These are phyloP conservation scores for Epizoanthus rinbou DNA, from an alignment of 92 coral and sea anemone genomes.

Conservation along the genomic window DNA sequence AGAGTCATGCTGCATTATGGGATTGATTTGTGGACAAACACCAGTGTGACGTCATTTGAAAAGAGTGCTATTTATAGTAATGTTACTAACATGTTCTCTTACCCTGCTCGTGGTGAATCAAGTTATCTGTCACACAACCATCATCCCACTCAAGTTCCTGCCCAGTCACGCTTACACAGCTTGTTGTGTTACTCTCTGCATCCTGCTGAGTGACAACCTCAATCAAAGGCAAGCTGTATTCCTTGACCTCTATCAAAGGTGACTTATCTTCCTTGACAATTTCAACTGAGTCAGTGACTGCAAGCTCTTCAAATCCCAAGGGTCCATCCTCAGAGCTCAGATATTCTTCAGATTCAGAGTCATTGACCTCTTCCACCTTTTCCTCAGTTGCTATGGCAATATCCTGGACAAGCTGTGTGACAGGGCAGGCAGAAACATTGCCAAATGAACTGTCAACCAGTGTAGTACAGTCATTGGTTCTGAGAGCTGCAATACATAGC, in stretches of 20 bases:
- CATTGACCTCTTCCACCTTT: constrained; percentile 43
- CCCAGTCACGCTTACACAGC: constrained; percentile 29
- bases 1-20: too few relatives aligned
- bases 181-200: constrained; percentile 21
- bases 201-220: background rate
- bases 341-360: constrained; percentile 66
- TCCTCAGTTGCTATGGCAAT: constrained; percentile 31
- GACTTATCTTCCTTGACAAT: constrained; percentile 4
- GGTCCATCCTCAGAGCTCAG: constrained; percentile 81
- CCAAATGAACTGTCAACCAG: constrained; percentile 21
- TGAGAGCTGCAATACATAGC: background rate
- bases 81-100: constrained; percentile 11
- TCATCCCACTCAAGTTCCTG: constrained; percentile 96
- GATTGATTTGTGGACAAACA: too few relatives aligned
- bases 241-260: constrained; percentile 11
- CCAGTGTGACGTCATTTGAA: too few relatives aligned
- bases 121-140: constrained; percentile 64
- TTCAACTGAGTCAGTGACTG: constrained; percentile 3
- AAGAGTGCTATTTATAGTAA: too few relatives aligned
- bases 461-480: constrained; percentile 36
- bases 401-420: constrained; percentile 61
- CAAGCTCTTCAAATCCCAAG: constrained; percentile 39
- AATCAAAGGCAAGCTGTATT: background rate
- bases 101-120: constrained; percentile 31
- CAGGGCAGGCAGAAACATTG: constrained; percentile 42